A percentile compares a stretch with the other conserved stretches of the same genome.
phyloP scores from a whole-genome alignment of 2,113 vertebrate species.

The Casuarius casuarius region DNA sequence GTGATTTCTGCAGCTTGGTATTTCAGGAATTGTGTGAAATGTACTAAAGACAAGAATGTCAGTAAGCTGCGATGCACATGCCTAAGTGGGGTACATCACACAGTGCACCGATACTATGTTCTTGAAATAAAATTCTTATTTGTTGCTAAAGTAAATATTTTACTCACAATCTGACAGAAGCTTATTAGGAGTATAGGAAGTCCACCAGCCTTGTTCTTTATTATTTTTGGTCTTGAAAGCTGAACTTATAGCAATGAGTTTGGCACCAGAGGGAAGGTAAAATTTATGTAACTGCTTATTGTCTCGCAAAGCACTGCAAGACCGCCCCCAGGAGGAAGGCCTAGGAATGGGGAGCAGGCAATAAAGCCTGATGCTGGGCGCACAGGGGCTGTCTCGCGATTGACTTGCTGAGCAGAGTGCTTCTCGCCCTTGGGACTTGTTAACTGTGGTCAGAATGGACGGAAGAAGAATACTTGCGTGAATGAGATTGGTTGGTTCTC shows the following conservation, averaged over 20 bases:
- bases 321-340: background rate
- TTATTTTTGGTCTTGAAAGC: slow-evolving; percentile 3
- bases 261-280: background rate
- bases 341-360: background rate
- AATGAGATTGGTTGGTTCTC: no score
- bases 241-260: background rate
- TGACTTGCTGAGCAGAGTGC: background rate
- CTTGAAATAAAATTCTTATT: background rate
- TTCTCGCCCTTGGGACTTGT: rapidly evolving
- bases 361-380: rapidly evolving
- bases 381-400: background rate
- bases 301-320: background rate
- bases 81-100: background rate
- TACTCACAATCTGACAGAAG: background rate
- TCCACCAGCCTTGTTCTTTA: background rate
- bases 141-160: background rate
- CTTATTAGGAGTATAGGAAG: background rate
- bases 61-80: background rate
- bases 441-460: background rate
- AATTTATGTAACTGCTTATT: background rate
- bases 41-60: background rate
- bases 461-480: no score
- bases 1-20: slow-evolving; percentile 25
- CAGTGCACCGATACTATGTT: background rate
- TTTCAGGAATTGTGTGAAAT: slow-evolving; percentile 37